Evolutionary conservation across 1,140 invertebrate genomes (phyloP).

Genomic region (Uloborus diversus): DNA sequence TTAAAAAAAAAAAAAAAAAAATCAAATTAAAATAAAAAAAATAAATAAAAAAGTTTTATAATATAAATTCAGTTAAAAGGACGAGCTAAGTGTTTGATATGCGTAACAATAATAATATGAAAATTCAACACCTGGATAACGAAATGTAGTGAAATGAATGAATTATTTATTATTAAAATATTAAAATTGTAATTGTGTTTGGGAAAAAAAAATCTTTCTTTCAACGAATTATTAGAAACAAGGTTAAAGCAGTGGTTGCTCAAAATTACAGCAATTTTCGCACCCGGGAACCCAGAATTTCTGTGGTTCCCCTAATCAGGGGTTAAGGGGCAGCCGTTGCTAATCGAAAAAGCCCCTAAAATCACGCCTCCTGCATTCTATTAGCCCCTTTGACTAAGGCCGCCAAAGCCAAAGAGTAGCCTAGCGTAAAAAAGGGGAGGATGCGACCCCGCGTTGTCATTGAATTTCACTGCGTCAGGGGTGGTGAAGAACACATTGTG

Average conservation of each 20-base stretch:
- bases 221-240: slow-evolving; percentile 6
- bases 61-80: no score
- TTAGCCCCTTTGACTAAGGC: slow-evolving; percentile 20
- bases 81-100: no score
- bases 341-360: slow-evolving; percentile 17
- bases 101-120: no score
- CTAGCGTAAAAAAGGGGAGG: not conserved
- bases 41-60: no score
- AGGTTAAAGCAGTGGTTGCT: not conserved
- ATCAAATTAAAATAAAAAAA: no score
- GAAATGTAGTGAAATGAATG: no score
- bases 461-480: slow-evolving; percentile 15
- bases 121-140: no score
- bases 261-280: slow-evolving; percentile 40
- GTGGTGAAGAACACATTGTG: not conserved
- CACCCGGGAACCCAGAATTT: slow-evolving; percentile 12
- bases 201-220: no score
- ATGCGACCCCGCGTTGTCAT: not conserved
- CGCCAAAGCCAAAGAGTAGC: no score
- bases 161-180: no score
- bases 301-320: slow-evolving; percentile 28
- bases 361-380: slow-evolving; percentile 38
- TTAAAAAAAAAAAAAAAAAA: no score
- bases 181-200: no score
- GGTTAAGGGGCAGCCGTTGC: slow-evolving; percentile 2